Evolutionary conservation across 2,113 vertebrate species (phyloP).

Genomic region (Aythya baeri): DNA sequence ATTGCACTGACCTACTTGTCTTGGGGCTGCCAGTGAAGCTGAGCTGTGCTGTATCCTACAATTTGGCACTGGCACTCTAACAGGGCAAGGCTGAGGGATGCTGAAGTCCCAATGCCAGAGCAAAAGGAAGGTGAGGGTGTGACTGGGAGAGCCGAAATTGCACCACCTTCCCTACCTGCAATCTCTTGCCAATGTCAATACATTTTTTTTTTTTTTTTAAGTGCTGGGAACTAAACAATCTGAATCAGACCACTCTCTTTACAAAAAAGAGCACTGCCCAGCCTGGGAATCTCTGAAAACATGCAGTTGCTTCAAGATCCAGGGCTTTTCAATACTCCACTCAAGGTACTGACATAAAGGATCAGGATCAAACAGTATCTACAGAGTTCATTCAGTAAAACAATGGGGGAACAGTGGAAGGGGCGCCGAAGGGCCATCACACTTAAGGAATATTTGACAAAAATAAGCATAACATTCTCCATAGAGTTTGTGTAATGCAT

Average conservation of each 20-base stretch:
- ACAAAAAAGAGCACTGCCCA: neutral
- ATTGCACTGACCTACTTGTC: neutral
- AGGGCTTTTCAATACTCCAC: neutral
- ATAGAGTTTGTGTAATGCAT: rapidly evolving
- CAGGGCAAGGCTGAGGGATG: neutral
- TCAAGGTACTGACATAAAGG: neutral
- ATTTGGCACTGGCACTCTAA: neutral
- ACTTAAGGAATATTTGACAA: neutral
- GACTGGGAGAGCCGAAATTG: neutral
- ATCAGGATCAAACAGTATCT: neutral
- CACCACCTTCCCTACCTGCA: neutral
- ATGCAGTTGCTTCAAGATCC: neutral
- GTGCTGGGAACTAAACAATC: neutral
- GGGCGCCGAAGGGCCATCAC: neutral
- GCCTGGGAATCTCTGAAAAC: neutral
- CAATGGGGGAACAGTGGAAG: neutral
- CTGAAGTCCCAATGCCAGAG: too few relatives aligned
- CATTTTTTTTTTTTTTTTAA: neutral
- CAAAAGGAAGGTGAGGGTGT: neutral
- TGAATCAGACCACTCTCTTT: neutral
- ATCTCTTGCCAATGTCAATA: neutral
- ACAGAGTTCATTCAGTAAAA: neutral
- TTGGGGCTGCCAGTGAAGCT: neutral
- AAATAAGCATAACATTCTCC: neutral
- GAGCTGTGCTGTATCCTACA: neutral